These are phyloP conservation scores for Epinephelus awoara DNA, from an alignment of 2,797 vertebrate species.

Conservation along the genomic window DNA sequence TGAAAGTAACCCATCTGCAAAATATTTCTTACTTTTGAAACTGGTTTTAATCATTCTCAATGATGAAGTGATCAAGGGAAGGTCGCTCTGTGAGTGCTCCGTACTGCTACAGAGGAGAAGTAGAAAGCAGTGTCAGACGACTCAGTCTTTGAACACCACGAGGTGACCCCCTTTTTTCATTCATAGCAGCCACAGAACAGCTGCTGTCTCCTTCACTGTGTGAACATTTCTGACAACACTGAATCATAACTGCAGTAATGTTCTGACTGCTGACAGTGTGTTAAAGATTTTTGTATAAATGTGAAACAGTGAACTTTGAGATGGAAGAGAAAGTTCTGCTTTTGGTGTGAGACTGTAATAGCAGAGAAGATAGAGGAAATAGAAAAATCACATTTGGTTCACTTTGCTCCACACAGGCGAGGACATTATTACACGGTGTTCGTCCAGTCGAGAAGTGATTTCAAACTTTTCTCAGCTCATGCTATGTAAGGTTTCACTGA, in stretches of 20 bases:
- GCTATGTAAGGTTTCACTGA: not conserved
- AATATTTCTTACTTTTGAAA: not conserved
- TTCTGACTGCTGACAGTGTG: not conserved
- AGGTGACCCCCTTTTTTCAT: conserved; percentile 9
- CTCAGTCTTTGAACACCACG: not conserved
- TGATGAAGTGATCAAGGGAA: not conserved
- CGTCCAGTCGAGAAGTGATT: not conserved
- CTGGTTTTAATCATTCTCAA: not conserved
- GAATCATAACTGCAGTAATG: not conserved
- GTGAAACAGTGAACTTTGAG: not conserved
- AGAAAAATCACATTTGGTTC: conserved; percentile 4
- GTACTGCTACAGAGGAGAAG: not conserved
- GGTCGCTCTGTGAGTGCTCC: not conserved
- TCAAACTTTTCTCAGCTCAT: not conserved
- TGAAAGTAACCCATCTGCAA: not conserved
- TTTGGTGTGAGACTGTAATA: not conserved
- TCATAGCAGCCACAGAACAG: conserved; percentile 1
- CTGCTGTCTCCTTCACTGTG: not conserved
- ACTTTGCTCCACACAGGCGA: not conserved
- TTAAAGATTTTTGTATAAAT: not conserved
- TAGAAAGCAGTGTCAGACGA: not conserved
- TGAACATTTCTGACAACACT: conserved; percentile 5
- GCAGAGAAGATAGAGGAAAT: not conserved
- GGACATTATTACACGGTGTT: not conserved
- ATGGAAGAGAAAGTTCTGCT: not conserved